Evolutionary conservation across 2,888 invertebrate species (phyloP), one percentile per base, ranked within the genome.

Genomic region (Ophonus ardosiacus): DNA sequence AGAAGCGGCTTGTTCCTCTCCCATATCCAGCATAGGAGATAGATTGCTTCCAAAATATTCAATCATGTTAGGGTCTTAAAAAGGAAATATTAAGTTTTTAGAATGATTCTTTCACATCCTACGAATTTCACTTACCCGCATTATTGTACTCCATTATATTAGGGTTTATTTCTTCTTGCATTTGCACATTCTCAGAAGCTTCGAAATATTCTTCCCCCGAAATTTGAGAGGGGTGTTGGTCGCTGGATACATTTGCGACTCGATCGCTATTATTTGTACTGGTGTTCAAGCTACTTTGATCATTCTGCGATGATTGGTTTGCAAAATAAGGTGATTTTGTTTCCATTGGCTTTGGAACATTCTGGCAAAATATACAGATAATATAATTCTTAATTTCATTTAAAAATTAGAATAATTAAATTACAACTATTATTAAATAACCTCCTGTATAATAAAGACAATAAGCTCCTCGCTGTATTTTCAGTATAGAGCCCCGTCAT

Each of bases 251-350:
- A 43, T 74, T 74, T 17, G 18, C 43, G 0, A 74, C 13, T 18
- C 43, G 18, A 18, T 74, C 71, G 18, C 51, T 74, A 18, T 74
- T n/a, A 15, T 74, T 51, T 17, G 71, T 17, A 43, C 71, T 74
- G 18, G 71, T 74, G 17, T 51, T 74, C 8, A 43, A n/a, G n/a
- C 68, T 43, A 18, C 4, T 15, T 10, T 0, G 13, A 31, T 68
- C 68, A 38, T 68, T 40, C 40, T 74, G 43, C 3, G 71, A 15
- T 0, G 68, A 43, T 8, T 74, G 68, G 17, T 31, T 68, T 8
- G 24, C 4, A 18, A 74, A 74, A n/a, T 74, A 74, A 0, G 71
- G 71, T 17, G 71, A 74, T 43, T 74, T 74, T 43, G 71, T 74
- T 74, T 43, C 71, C 18, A 43, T 15, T 17, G 40, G 43, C 17